Conservation (phyloP, 2,888 invertebrate genomes). For the Heliconius erato region DNA sequence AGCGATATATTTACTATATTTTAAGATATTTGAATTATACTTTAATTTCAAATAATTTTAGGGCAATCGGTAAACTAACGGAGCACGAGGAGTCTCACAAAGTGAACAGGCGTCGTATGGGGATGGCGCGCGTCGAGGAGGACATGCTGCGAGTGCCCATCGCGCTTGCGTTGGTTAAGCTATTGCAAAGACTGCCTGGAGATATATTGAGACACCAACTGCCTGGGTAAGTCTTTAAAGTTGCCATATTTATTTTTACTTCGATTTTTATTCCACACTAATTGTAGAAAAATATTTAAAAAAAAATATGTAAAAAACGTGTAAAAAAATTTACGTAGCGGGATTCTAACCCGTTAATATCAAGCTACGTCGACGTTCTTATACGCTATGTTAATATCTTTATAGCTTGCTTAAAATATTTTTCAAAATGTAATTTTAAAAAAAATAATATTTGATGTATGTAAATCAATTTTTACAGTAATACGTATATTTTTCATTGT, state of each 20-base stretch:
- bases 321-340: neutral
- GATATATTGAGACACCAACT: constrained; percentile 90
- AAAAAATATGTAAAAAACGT: neutral
- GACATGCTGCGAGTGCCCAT: constrained; percentile 96
- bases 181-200: constrained; percentile 94
- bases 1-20: too few relatives aligned
- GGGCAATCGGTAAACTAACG: constrained; percentile 85
- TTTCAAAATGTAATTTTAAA: neutral
- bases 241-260: neutral
- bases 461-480: neutral
- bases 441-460: neutral
- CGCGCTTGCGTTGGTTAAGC: constrained; percentile 95
- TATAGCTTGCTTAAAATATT: neutral
- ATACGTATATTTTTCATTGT: constrained; percentile 58
- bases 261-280: neutral
- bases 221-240: constrained; percentile 88
- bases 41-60: constrained; percentile 53
- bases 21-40: neutral
- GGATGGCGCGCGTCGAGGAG: constrained; percentile 92
- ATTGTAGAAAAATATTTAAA: neutral
- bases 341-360: neutral
- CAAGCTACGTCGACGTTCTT: neutral
- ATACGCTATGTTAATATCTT: neutral
- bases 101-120: constrained; percentile 88
- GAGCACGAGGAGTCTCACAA: constrained; percentile 92